Evolutionary conservation across 2,113 vertebrate genomes (phyloP), one percentile per base, ranked within the genome.

Genomic region (Scophthalmus maximus): DNA sequence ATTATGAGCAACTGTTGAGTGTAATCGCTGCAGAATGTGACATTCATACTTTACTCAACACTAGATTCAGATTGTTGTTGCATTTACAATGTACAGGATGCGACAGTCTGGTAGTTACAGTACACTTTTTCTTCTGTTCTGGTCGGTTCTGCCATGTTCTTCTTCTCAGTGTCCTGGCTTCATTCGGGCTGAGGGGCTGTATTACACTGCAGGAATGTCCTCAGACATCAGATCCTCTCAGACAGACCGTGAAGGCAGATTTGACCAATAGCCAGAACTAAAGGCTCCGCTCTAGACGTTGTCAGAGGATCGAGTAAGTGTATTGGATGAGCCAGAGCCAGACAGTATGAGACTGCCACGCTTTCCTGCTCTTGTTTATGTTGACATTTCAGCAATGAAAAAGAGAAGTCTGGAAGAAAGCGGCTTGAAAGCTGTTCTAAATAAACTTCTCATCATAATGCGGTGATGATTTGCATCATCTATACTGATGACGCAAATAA

Each of bases 161-260:
- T 68, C 60, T 36, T 5, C 66, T 59, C 38, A 0, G 56, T 18
- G 44, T 52, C 49, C 29, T 68, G 27, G 61, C 38, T 76, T 76
- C 64, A 29, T 56, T 47, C 59, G 18, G 27, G 59, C 62, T 56
- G 42, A 56, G 1, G 6, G 25, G 15, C 44, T 40, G 23, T 53
- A n/a, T 69, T 67, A 68, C 66, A 38, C 49, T 50, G 51, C 69
- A 84, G 78, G 73, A 85, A 88, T 80, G 46, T 76, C 47, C 59
- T 66, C 63, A 25, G 50, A 82, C 80, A 80, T 68, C 32, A 22
- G 72, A 79, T 66, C 69, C 61, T 46, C 50, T 60, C 32, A 59
- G 25, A 53, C 27, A 6, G 29, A 38, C 52, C 62, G 65, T 65
- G 26, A 52, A 58, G 67, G 46, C 36, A 79, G 36, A 61, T 76